Evolutionary conservation across 2,888 invertebrate genomes (phyloP).

Genomic region (Abscondita cerata): DNA sequence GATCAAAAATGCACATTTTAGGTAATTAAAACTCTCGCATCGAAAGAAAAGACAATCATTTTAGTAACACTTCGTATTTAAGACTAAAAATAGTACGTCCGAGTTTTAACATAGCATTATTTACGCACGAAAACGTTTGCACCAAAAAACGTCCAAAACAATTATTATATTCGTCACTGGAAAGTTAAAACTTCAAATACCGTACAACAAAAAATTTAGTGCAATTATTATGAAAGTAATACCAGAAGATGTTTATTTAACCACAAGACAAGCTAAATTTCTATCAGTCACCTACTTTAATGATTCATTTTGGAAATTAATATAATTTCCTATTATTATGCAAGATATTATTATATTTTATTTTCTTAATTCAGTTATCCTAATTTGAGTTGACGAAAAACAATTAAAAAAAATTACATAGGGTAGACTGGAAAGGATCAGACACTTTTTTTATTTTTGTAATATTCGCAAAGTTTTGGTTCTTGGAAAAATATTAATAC

Average conservation of each 20-base stretch:
- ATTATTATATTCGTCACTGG: slow-evolving; percentile 35
- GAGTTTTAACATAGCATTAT: slow-evolving; percentile 37
- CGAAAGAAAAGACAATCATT: background rate
- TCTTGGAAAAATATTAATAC: no score
- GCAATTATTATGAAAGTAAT: slow-evolving; percentile 21
- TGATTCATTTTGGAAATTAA: no score
- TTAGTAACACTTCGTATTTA: slow-evolving; percentile 19
- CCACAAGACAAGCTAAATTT: slow-evolving; percentile 9
- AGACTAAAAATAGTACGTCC: slow-evolving; percentile 20
- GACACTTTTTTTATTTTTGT: no score
- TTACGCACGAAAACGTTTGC: slow-evolving; percentile 42
- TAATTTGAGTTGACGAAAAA: no score
- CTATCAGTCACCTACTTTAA: background rate
- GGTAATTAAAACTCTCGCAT: background rate
- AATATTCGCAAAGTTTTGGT: no score
- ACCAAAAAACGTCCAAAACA: slow-evolving; percentile 31
- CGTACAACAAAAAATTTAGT: slow-evolving; percentile 18
- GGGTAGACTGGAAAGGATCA: no score
- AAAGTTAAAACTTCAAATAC: slow-evolving; percentile 28
- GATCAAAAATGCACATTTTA: slow-evolving; percentile 66
- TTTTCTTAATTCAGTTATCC: no score
- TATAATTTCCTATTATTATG: no score
- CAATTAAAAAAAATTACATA: no score
- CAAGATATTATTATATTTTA: no score
- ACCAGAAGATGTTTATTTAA: slow-evolving; percentile 14